These are phyloP conservation scores for Amblyteles armatorius DNA, from an alignment of 2,888 invertebrate genomes.

Conservation along the genomic window DNA sequence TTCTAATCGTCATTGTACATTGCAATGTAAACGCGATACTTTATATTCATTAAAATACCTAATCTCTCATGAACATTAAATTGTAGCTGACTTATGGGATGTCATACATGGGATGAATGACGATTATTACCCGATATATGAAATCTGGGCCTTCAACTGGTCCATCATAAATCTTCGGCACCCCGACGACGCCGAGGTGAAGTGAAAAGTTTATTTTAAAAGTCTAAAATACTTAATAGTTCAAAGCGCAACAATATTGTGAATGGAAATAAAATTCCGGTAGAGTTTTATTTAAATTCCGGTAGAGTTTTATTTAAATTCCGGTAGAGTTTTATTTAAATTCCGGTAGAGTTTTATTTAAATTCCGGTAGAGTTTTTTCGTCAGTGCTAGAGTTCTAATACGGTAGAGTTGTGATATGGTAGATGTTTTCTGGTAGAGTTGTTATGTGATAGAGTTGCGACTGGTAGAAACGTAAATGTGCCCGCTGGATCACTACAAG, in stretches of 20 bases:
- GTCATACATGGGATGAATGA: conserved; percentile 61
- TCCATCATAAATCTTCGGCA: conserved; percentile 73
- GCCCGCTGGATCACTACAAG: not conserved
- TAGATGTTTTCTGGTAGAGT: too few species aligned
- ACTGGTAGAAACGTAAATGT: too few species aligned
- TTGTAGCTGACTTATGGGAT: conserved; percentile 74
- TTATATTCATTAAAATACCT: not conserved
- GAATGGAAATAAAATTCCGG: too few species aligned
- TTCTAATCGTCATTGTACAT: not conserved
- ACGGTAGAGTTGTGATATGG: too few species aligned
- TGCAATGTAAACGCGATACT: not conserved
- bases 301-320: too few species aligned
- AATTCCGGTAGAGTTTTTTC: too few species aligned
- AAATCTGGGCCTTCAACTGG: conserved; percentile 70
- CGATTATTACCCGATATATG: conserved; percentile 76
- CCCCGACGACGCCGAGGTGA: conserved; percentile 75
- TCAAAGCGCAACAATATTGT: not conserved
- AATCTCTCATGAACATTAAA: not conserved
- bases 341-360: too few species aligned
- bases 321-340: too few species aligned
- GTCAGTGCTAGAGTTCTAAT: too few species aligned
- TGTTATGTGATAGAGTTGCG: too few species aligned
- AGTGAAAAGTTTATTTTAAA: not conserved
- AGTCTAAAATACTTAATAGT: not conserved
- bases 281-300: too few species aligned